phyloP scores from a whole-genome alignment of 2,113 vertebrate species.

The Sturnus vulgaris region DNA sequence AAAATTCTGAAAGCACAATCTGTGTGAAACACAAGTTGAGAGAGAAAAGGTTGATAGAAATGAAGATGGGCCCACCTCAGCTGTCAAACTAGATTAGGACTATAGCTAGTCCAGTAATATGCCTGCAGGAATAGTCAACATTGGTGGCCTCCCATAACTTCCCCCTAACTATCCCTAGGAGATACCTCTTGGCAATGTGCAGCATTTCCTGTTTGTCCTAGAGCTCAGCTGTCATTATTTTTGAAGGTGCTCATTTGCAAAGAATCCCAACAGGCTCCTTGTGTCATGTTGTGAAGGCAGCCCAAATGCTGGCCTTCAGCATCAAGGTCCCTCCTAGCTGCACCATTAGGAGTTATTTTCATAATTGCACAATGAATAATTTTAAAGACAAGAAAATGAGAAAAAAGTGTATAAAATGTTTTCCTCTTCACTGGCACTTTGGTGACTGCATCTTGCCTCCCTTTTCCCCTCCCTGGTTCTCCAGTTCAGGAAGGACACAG shows the following conservation, averaged over 20 bases:
- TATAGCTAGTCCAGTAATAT: neutral
- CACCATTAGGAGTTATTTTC: neutral
- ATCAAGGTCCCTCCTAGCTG: neutral
- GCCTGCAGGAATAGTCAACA: neutral
- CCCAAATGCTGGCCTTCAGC: neutral
- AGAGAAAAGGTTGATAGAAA: neutral
- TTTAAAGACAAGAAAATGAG: neutral
- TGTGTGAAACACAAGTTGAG: neutral
- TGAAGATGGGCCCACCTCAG: neutral
- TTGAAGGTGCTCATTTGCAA: neutral
- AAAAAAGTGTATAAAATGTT: neutral
- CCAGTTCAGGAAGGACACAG: neutral
- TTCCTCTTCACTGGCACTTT: neutral
- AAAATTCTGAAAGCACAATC: neutral
- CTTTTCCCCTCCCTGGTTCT: neutral
- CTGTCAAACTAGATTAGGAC: neutral
- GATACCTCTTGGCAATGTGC: neutral
- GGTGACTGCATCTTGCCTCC: neutral
- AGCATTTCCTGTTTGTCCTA: neutral
- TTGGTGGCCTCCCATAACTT: neutral
- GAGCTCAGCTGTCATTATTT: neutral
- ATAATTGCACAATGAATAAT: neutral
- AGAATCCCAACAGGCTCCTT: neutral
- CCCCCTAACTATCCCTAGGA: neutral
- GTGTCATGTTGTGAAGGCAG: accelerated